Conservation (phyloP, 2,888 invertebrate genomes). For the Drosophila affinis region DNA sequence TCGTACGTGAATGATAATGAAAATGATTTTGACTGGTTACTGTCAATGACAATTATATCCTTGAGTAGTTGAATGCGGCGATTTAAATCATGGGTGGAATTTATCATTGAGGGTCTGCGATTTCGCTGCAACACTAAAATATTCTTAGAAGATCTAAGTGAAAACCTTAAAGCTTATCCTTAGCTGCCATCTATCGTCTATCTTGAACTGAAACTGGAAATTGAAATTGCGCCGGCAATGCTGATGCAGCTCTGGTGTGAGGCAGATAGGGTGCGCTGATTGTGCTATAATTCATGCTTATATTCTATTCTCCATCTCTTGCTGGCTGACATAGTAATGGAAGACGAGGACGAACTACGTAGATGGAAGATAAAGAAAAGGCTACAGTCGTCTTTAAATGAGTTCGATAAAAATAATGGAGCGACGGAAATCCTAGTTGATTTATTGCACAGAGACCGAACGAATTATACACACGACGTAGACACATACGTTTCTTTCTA, state of each 20-base stretch:
- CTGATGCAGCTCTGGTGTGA: constrained; percentile 50
- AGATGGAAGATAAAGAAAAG: constrained; percentile 67
- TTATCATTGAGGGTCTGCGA: neutral
- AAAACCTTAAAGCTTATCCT: constrained; percentile 23
- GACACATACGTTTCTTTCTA: constrained; percentile 25
- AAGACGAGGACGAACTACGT: constrained; percentile 35
- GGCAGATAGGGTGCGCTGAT: constrained; percentile 72
- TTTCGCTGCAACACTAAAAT: constrained; percentile 12
- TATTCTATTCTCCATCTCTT: constrained; percentile 56
- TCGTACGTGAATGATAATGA: neutral
- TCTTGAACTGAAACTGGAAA: constrained; percentile 45
- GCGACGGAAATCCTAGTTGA: constrained; percentile 78
- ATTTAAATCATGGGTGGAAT: neutral
- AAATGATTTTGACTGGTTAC: neutral
- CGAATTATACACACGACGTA: constrained; percentile 62
- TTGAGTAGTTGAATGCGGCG: neutral
- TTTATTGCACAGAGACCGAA: constrained; percentile 70
- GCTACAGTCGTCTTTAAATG: constrained; percentile 71
- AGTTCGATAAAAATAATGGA: constrained; percentile 73
- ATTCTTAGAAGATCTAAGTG: constrained; percentile 31
- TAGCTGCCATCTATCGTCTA: constrained; percentile 13
- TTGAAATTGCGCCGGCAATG: constrained; percentile 54
- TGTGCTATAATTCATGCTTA: constrained; percentile 78
- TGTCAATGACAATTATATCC: neutral
- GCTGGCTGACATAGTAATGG: constrained; percentile 7